phyloP scores from a whole-genome alignment of 2,113 vertebrate species.

The Paraplagusia blochii region DNA sequence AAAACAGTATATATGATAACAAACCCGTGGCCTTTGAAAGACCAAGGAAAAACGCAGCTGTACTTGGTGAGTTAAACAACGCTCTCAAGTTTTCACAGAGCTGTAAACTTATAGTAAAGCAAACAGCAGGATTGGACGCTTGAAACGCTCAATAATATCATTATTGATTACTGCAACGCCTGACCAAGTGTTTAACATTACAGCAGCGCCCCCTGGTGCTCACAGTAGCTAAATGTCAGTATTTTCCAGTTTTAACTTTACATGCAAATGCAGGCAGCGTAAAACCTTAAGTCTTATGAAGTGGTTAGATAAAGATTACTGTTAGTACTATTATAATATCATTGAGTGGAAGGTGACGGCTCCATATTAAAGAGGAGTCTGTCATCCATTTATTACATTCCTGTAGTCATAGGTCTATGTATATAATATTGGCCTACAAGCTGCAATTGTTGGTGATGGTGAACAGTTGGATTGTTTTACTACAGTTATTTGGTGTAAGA shows the following conservation, averaged over 20 bases:
- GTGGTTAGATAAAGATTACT: too few relatives aligned
- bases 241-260: not conserved
- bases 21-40: too few relatives aligned
- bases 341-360: slow-evolving; percentile 3
- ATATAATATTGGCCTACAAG: slow-evolving; percentile 41
- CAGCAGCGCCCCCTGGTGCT: slow-evolving; percentile 52
- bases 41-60: too few relatives aligned
- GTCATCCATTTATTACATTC: slow-evolving; percentile 58
- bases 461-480: slow-evolving; percentile 34
- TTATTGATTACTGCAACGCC: too few relatives aligned
- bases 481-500: slow-evolving; percentile 12
- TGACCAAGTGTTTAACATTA: slow-evolving; percentile 12
- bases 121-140: too few relatives aligned
- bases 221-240: slow-evolving; percentile 6
- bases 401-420: slow-evolving; percentile 25
- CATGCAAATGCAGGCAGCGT: not conserved
- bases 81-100: too few relatives aligned
- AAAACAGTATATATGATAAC: too few relatives aligned
- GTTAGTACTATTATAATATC: too few relatives aligned
- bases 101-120: too few relatives aligned
- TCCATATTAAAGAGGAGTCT: slow-evolving; percentile 15
- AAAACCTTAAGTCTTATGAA: too few relatives aligned
- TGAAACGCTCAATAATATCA: too few relatives aligned
- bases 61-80: too few relatives aligned
- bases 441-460: slow-evolving; percentile 39